Evolutionary conservation across 2,797 vertebrate species (phyloP).

Genomic region (Molossus molossus): DNA sequence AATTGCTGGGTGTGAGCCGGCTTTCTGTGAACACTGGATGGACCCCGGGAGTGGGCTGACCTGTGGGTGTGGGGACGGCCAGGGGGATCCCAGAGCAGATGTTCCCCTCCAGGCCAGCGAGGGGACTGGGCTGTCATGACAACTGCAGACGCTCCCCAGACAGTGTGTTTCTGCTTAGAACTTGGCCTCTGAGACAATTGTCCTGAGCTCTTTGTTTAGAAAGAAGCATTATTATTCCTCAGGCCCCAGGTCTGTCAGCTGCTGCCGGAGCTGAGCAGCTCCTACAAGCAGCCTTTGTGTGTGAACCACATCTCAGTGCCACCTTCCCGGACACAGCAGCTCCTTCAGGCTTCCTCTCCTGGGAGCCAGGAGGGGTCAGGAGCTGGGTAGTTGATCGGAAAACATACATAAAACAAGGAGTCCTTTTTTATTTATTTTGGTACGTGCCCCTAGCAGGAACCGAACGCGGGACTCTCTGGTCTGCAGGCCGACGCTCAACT

Average conservation of each 20-base stretch:
- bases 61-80: background rate
- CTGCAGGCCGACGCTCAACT: no score
- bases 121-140: background rate
- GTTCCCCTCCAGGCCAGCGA: fast-evolving
- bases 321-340: background rate
- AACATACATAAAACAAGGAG: conserved; percentile 22
- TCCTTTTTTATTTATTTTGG: background rate
- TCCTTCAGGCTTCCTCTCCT: background rate
- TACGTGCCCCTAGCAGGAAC: no score
- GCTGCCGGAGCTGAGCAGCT: background rate
- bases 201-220: conserved; percentile 31
- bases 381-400: background rate
- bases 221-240: background rate
- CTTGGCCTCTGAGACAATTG: background rate
- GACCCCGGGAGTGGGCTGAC: background rate
- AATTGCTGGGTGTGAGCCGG: background rate
- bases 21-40: background rate
- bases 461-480: no score
- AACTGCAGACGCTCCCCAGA: background rate
- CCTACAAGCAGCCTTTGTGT: background rate
- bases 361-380: background rate
- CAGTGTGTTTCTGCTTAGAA: background rate
- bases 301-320: background rate
- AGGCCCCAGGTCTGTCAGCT: background rate
- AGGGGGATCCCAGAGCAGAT: background rate